Conservation (phyloP, 2,888 invertebrate species). For the Cosmopolites sordidus region DNA sequence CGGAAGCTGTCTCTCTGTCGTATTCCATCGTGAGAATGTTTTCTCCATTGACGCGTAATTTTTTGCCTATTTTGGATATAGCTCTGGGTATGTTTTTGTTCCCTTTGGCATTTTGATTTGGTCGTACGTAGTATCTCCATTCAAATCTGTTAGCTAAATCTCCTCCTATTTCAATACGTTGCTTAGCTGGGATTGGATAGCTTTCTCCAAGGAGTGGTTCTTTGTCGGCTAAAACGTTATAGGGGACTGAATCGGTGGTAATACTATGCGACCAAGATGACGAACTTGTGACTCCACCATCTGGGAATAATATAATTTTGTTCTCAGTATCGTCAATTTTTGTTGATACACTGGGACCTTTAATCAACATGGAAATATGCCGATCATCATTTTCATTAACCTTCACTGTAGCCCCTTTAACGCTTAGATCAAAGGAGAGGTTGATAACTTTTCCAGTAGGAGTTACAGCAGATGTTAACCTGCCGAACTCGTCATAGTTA, state of each 20-base stretch:
- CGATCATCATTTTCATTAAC: constrained; percentile 79
- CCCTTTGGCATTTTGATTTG: constrained; percentile 62
- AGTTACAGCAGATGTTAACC: constrained; percentile 84
- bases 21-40: constrained; percentile 88
- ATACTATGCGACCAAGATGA: constrained; percentile 85
- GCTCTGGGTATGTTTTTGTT: constrained; percentile 58
- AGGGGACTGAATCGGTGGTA: constrained; percentile 87
- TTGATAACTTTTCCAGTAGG: constrained; percentile 93
- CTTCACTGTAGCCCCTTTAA: constrained; percentile 84
- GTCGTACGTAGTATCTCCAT: constrained; percentile 88
- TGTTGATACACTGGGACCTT: constrained; percentile 79
- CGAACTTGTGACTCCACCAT: constrained; percentile 76
- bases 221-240: constrained; percentile 82
- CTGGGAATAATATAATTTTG: constrained; percentile 72
- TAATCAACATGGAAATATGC: constrained; percentile 80
- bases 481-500: constrained; percentile 91
- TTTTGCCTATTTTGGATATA: constrained; percentile 79
- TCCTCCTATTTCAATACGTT: constrained; percentile 83
- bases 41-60: constrained; percentile 85
- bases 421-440: constrained; percentile 81
- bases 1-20: constrained; percentile 79
- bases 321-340: constrained; percentile 79
- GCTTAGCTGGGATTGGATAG: constrained; percentile 87
- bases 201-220: constrained; percentile 80
- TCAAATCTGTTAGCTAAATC: constrained; percentile 89